Conservation (phyloP, 2,113 vertebrate species). For the Mastomys natalensis region DNA sequence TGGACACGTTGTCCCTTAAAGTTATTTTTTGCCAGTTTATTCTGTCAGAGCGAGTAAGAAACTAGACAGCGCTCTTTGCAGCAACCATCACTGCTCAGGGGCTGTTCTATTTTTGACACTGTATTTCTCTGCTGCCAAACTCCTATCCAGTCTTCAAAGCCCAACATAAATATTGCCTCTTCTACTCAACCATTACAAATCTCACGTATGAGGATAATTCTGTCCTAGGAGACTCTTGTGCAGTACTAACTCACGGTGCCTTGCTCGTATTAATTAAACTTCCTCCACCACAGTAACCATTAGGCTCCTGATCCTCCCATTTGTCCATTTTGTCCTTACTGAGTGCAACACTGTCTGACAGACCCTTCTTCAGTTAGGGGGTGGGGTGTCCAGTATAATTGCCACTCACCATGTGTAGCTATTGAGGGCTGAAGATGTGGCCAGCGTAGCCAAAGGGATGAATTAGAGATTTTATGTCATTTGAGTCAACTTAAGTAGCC, state of each 20-base stretch:
- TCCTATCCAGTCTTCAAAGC: slow-evolving; percentile 2
- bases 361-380: neutral
- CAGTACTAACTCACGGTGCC: neutral
- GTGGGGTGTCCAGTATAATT: neutral
- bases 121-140: neutral
- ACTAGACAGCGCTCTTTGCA: neutral
- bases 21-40: neutral
- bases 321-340: neutral
- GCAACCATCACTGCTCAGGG: neutral
- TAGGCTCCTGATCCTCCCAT: neutral
- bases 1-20: neutral
- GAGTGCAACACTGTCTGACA: neutral
- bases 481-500: slow-evolving; percentile 32
- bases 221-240: neutral
- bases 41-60: neutral
- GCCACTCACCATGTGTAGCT: neutral
- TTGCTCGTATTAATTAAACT: neutral
- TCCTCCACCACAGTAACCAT: neutral
- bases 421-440: neutral
- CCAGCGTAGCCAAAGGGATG: neutral
- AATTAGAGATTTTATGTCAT: neutral
- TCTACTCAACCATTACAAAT: neutral
- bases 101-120: neutral
- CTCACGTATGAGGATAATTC: neutral
- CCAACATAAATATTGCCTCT: neutral